Conservation (phyloP, 2,113 vertebrate species). For the Tachycineta bicolor region DNA sequence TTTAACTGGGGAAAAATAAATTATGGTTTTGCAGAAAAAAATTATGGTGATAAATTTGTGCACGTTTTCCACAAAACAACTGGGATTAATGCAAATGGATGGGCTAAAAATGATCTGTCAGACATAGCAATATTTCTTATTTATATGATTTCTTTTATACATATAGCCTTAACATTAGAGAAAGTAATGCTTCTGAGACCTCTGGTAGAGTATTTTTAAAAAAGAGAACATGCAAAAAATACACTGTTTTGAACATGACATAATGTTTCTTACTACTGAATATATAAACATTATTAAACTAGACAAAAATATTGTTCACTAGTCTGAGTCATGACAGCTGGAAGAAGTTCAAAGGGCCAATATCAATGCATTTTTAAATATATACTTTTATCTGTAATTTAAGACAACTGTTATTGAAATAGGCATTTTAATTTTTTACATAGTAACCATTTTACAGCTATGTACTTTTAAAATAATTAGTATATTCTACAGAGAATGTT, state of each 20-base stretch:
- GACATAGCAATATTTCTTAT: background rate
- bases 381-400: background rate
- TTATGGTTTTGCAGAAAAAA: background rate
- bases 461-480: background rate
- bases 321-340: background rate
- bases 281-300: background rate
- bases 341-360: background rate
- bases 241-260: background rate
- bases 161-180: background rate
- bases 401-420: background rate
- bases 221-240: background rate
- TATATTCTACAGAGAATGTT: background rate
- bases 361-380: background rate
- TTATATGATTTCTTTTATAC: background rate
- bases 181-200: background rate
- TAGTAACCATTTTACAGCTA: background rate
- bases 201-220: background rate
- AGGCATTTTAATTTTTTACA: background rate
- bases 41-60: background rate
- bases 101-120: background rate
- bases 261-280: background rate
- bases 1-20: background rate
- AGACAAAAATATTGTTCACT: background rate
- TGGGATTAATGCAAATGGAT: background rate
- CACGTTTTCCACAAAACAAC: background rate